Percentiles rank a stretch among this genome's conserved stretches.
Conservation (phyloP, 2,888 invertebrate species). For the Hirtodrosophila cameraria region DNA sequence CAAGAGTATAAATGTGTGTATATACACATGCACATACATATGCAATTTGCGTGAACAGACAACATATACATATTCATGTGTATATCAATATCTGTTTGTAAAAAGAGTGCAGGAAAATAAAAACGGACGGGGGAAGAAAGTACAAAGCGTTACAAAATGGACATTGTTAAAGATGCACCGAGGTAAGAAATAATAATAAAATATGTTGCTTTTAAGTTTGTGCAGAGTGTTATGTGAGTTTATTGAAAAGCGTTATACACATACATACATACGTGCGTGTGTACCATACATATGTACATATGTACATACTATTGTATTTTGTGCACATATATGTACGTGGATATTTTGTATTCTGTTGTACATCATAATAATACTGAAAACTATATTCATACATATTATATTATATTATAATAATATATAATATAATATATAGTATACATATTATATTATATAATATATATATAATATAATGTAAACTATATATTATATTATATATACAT, state of each 20-base stretch:
- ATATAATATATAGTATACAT: too few relatives aligned
- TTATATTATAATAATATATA: too few relatives aligned
- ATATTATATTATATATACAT: too few relatives aligned
- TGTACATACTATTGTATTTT: neutral
- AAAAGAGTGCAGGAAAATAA: conserved; percentile 6
- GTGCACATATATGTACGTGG: too few relatives aligned
- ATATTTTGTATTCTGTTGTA: too few relatives aligned
- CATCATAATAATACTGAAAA: too few relatives aligned
- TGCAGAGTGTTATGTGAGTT: neutral
- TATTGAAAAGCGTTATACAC: neutral
- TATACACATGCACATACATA: conserved; percentile 1
- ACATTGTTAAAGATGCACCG: conserved; percentile 19
- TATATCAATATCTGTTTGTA: conserved; percentile 4
- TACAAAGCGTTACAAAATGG: conserved; percentile 25
- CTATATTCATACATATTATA: too few relatives aligned
- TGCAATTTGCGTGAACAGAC: neutral
- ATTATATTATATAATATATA: too few relatives aligned
- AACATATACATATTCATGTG: neutral
- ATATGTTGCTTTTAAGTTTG: neutral
- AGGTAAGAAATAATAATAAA: conserved; percentile 19
- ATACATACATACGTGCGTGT: too few relatives aligned
- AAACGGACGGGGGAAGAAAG: conserved; percentile 2
- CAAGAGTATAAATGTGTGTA: conserved; percentile 11
- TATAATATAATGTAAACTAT: too few relatives aligned
- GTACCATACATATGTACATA: too few relatives aligned